phyloP scores from a whole-genome alignment of 2,113 vertebrate genomes.

The Rhynchopsitta pachyrhyncha region DNA sequence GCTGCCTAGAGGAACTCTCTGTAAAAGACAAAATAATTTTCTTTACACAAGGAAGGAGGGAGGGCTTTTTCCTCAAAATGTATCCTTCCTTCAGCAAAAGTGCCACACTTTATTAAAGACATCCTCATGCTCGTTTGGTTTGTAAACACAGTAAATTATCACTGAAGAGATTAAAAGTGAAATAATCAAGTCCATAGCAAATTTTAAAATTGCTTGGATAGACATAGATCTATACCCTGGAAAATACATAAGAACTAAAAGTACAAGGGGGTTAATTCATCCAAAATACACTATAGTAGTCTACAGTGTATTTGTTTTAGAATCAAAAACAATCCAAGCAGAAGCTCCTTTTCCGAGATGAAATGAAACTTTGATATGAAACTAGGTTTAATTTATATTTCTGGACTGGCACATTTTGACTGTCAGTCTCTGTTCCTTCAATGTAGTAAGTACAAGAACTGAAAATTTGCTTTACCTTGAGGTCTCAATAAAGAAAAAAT shows the following conservation, averaged over 20 bases:
- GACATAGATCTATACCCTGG: background rate
- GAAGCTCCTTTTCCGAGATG: constrained; percentile 65
- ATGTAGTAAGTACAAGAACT: constrained; percentile 74
- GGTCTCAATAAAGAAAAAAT: constrained; percentile 82
- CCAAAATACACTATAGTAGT: background rate
- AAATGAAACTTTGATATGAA: constrained; percentile 77
- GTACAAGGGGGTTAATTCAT: background rate
- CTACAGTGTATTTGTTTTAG: constrained; percentile 50
- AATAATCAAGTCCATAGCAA: background rate
- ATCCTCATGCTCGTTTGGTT: background rate
- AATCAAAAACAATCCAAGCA: constrained; percentile 70
- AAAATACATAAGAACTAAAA: background rate
- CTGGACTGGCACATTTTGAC: constrained; percentile 72
- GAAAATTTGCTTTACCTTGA: constrained; percentile 80
- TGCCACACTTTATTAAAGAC: background rate
- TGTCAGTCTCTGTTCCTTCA: constrained; percentile 73
- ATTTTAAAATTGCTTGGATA: background rate
- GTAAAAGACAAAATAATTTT: background rate
- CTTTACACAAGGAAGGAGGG: background rate
- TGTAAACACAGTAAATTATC: background rate
- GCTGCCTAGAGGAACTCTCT: background rate
- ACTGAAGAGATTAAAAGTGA: background rate
- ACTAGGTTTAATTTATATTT: constrained; percentile 79
- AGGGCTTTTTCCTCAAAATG: background rate
- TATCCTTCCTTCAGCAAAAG: background rate